These are phyloP conservation scores for Thyatira batis DNA, from an alignment of 2,888 invertebrate species.

Conservation along the genomic window DNA sequence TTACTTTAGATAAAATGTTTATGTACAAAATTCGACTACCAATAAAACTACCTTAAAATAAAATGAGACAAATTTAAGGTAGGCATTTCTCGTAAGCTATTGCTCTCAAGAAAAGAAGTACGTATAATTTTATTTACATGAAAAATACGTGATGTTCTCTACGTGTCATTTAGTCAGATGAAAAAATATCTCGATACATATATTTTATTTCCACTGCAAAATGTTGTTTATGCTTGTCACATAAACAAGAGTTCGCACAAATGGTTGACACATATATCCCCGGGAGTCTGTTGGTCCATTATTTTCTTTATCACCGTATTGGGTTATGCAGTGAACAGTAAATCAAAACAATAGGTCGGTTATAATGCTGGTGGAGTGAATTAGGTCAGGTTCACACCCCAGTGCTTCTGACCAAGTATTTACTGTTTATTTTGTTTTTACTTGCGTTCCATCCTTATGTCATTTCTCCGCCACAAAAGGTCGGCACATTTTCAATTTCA, in stretches of 20 bases:
- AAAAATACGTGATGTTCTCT: no score
- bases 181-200: no score
- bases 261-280: background rate
- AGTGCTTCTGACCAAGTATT: slow-evolving; percentile 8
- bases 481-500: background rate
- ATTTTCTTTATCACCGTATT: background rate
- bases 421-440: background rate
- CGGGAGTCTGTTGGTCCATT: background rate
- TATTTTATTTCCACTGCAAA: background rate
- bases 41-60: no score
- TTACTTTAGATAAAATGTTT: background rate
- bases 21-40: no score
- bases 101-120: no score
- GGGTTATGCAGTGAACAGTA: background rate
- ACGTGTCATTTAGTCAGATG: no score
- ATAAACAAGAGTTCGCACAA: background rate
- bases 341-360: slow-evolving; percentile 19
- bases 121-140: no score
- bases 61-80: no score
- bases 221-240: background rate
- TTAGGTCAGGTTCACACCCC: slow-evolving; percentile 26
- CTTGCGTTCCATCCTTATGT: background rate
- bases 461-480: background rate
- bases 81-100: no score
- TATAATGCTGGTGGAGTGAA: slow-evolving; percentile 24